phyloP scores from a whole-genome alignment of 2,113 vertebrate species.

The Vireo altiloquus region DNA sequence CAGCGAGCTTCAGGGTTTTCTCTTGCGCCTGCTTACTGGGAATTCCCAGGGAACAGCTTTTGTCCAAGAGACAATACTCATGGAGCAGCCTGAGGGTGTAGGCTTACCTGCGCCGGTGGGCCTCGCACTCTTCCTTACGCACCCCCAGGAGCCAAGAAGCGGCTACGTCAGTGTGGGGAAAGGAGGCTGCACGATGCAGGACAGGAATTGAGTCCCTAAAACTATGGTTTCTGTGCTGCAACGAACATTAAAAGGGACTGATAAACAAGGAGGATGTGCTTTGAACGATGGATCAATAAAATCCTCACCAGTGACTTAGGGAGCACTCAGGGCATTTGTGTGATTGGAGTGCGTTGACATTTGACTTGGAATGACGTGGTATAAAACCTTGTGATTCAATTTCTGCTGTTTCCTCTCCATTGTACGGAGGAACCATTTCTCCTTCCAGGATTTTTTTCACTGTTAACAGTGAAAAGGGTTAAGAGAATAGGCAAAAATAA shows the following conservation, averaged over 20 bases:
- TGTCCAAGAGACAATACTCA: background rate
- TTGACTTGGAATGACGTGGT: background rate
- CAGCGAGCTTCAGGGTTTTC: background rate
- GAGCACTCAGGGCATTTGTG: background rate
- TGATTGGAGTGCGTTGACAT: background rate
- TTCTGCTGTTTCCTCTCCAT: background rate
- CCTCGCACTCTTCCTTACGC: background rate
- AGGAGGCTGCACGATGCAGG: accelerated
- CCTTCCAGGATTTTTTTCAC: background rate
- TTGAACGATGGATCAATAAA: background rate
- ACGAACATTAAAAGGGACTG: background rate
- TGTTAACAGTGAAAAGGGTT: background rate
- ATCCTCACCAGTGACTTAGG: accelerated
- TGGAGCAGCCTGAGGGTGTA: accelerated
- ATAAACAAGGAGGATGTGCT: background rate
- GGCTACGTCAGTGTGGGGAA: accelerated
- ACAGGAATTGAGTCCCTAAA: background rate
- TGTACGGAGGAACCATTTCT: background rate
- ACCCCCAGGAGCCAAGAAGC: background rate
- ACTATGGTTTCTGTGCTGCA: background rate
- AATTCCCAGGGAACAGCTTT: background rate
- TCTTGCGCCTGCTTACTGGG: background rate
- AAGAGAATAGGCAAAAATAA: background rate
- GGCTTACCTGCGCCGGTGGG: background rate
- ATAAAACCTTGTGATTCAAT: background rate